These are phyloP conservation scores for Plebejus anna DNA, from an alignment of 2,888 invertebrate species.

Conservation along the genomic window DNA sequence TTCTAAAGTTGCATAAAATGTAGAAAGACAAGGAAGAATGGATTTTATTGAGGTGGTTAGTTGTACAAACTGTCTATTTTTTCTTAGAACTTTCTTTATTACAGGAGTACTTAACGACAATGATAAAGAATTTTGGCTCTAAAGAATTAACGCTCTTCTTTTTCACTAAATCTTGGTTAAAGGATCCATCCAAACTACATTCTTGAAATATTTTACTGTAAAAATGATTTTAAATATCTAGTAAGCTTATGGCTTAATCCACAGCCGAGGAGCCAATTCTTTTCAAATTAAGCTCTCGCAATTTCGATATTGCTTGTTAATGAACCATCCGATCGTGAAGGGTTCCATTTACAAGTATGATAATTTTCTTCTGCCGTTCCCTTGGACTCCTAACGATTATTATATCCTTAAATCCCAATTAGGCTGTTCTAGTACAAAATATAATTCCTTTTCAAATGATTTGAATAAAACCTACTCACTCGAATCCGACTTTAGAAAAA, in stretches of 20 bases:
- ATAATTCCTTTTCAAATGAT: not conserved
- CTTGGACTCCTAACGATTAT: conserved; percentile 36
- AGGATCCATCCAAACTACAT: too few relatives aligned
- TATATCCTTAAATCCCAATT: conserved; percentile 31
- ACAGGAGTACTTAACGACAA: too few relatives aligned
- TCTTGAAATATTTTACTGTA: not conserved
- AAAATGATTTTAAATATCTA: not conserved
- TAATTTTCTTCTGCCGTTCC: conserved; percentile 37
- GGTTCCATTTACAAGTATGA: conserved; percentile 30
- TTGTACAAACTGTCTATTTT: too few relatives aligned
- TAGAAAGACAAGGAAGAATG: too few relatives aligned
- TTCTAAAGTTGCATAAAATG: too few relatives aligned
- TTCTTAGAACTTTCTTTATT: too few relatives aligned
- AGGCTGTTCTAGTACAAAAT: not conserved
- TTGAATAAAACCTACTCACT: not conserved
- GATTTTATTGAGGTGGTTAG: too few relatives aligned
- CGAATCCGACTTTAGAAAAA: not conserved
- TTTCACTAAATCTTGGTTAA: too few relatives aligned
- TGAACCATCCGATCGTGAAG: conserved; percentile 34
- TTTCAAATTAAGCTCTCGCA: conserved; percentile 40
- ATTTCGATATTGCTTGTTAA: conserved; percentile 41
- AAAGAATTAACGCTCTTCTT: too few relatives aligned
- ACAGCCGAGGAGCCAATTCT: conserved; percentile 35
- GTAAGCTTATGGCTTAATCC: conserved; percentile 14
- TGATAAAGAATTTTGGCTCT: too few relatives aligned